Percentiles rank a stretch among this genome's conserved stretches.
Evolutionary conservation across 2,888 invertebrate species (phyloP).

Genomic region (Augiades crinisus): DNA sequence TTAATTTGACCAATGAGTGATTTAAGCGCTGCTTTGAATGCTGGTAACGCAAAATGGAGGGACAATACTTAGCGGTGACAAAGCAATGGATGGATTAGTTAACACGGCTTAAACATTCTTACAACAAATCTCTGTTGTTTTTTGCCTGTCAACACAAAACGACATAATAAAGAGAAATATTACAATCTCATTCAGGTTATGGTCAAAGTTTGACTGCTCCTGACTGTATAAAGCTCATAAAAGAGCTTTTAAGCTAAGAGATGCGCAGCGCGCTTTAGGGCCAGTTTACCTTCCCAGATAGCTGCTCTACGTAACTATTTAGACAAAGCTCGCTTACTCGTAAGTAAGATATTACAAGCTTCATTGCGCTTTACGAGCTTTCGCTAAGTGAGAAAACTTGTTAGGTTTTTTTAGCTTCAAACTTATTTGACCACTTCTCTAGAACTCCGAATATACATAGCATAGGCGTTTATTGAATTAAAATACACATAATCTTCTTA

Average conservation of each 20-base stretch:
- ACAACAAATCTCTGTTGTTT: neutral
- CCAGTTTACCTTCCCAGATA: conserved; percentile 13
- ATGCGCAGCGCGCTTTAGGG: conserved; percentile 9
- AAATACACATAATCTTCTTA: too few species aligned
- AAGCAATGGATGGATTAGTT: too few species aligned
- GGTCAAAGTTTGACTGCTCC: conserved; percentile 7
- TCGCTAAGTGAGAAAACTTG: neutral
- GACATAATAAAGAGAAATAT: conserved; percentile 4
- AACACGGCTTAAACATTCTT: neutral
- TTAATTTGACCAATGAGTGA: too few species aligned
- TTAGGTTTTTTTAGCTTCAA: neutral
- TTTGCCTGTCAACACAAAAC: neutral
- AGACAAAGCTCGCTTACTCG: neutral
- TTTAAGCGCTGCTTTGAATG: too few species aligned
- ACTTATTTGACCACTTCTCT: neutral
- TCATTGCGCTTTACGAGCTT: neutral
- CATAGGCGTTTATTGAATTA: too few species aligned
- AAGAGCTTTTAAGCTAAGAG: conserved; percentile 23
- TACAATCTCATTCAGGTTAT: conserved; percentile 14
- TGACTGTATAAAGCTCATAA: conserved; percentile 22
- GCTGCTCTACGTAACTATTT: conserved; percentile 12
- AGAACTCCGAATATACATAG: too few species aligned
- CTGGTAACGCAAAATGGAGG: too few species aligned
- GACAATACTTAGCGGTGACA: too few species aligned
- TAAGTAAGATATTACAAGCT: conserved; percentile 1